A percentile compares a stretch with the other conserved stretches of the same genome.
phyloP scores from a whole-genome alignment of 2,888 invertebrate genomes.

The Ditula angustiorana region DNA sequence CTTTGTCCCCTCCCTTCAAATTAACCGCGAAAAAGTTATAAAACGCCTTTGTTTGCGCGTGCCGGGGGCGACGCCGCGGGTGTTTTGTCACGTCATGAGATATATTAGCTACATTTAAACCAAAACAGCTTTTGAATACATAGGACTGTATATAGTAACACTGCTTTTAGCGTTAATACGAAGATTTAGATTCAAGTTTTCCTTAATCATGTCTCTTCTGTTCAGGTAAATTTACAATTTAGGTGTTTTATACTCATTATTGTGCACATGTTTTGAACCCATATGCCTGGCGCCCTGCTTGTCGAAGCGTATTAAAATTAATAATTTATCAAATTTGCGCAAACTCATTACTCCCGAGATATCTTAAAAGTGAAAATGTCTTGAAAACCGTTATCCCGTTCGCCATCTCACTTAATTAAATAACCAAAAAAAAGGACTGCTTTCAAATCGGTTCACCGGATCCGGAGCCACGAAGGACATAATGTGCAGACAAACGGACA shows the following conservation, averaged over 20 bases:
- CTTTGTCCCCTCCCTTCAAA: conserved; percentile 52
- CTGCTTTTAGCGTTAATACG: background rate
- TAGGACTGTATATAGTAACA: background rate
- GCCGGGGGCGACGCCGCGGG: conserved; percentile 20
- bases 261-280: too few species aligned
- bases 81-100: conserved; percentile 14
- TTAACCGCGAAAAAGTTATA: conserved; percentile 56
- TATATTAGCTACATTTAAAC: background rate
- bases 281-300: too few species aligned
- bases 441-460: background rate
- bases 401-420: too few species aligned
- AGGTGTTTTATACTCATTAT: background rate
- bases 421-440: too few species aligned
- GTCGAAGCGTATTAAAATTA: too few species aligned
- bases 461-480: too few species aligned
- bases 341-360: too few species aligned
- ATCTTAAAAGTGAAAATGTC: too few species aligned
- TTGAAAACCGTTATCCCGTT: too few species aligned
- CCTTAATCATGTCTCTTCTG: background rate
- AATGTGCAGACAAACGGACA: too few species aligned
- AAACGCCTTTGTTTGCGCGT: conserved; percentile 52
- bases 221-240: background rate
- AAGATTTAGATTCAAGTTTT: background rate
- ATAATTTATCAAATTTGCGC: too few species aligned
- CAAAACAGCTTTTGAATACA: conserved; percentile 1